Evolutionary conservation across 2,797 vertebrate genomes (phyloP).

Genomic region (Arremon aurantiirostris): DNA sequence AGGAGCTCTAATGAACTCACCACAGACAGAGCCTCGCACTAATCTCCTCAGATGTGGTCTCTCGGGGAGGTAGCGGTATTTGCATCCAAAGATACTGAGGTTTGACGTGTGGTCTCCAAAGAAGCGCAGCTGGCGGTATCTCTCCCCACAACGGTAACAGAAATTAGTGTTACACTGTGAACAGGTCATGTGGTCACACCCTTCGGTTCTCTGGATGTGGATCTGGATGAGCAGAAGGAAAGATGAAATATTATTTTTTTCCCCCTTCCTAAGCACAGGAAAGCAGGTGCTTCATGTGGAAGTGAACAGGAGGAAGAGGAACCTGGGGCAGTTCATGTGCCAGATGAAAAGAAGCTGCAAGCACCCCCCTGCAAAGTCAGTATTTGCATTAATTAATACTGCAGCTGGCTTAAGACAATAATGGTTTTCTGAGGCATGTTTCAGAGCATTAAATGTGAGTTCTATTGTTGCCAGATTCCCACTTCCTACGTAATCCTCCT

Average conservation of each 20-base stretch:
- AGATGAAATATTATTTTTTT: not conserved
- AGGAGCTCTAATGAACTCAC: conserved; percentile 75
- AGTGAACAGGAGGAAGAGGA: too few species aligned
- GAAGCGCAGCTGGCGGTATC: conserved; percentile 94
- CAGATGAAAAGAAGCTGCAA: not conserved
- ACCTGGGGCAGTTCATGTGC: fast-evolving
- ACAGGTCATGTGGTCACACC: conserved; percentile 98
- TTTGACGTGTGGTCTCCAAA: conserved; percentile 98
- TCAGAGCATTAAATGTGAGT: not conserved
- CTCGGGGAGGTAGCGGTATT: conserved; percentile 96
- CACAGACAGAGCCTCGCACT: conserved; percentile 94
- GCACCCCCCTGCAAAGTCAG: not conserved
- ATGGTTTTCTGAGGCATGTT: not conserved
- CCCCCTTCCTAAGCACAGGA: not conserved
- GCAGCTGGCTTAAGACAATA: not conserved
- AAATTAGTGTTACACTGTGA: conserved; percentile 98
- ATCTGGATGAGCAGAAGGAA: conserved; percentile 75
- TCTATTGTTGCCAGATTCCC: not conserved
- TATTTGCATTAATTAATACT: not conserved
- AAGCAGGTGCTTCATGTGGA: not conserved
- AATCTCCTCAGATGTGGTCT: conserved; percentile 94
- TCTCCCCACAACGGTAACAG: conserved; percentile 97
- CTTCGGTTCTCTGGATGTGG: conserved; percentile 97
- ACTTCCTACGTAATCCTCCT: not conserved
- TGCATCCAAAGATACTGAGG: conserved; percentile 99